Conservation (phyloP, 2,888 invertebrate genomes). For the Limenitis camilla region DNA sequence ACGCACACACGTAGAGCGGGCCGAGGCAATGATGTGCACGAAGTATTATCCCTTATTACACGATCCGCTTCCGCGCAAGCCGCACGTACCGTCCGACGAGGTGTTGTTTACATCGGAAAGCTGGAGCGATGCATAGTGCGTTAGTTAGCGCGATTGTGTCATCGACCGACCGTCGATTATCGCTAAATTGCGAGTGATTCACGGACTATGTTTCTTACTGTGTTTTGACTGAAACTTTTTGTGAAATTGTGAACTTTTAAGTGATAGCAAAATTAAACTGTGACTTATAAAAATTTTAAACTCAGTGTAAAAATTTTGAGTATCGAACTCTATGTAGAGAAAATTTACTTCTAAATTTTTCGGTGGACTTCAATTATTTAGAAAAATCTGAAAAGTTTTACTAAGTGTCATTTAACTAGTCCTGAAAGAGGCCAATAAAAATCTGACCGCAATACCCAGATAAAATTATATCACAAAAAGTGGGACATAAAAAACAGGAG, state of each 20-base stretch:
- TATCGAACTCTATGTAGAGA: constrained; percentile 43
- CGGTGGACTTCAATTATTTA: constrained; percentile 27
- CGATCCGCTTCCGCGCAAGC: constrained; percentile 63
- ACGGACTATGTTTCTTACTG: constrained; percentile 52
- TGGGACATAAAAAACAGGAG: constrained; percentile 19
- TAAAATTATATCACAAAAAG: constrained; percentile 5
- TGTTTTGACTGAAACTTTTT: constrained; percentile 56
- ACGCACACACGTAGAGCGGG: constrained; percentile 49
- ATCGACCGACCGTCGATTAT: constrained; percentile 60
- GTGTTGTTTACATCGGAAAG: constrained; percentile 65
- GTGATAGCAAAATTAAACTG: constrained; percentile 51
- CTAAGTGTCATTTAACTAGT: not conserved
- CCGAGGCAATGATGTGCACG: constrained; percentile 72
- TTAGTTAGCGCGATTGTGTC: constrained; percentile 66
- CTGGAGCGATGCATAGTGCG: constrained; percentile 61
- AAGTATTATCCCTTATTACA: constrained; percentile 73
- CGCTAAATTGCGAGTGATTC: constrained; percentile 60
- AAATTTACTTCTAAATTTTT: constrained; percentile 30
- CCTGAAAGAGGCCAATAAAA: not conserved
- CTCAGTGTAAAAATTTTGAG: constrained; percentile 40
- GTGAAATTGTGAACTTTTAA: constrained; percentile 58
- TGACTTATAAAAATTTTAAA: constrained; percentile 31
- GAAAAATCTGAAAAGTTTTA: constrained; percentile 6
- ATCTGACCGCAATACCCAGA: not conserved
- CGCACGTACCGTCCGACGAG: constrained; percentile 66